Conservation (phyloP, 2,113 vertebrate genomes). For the Porphyrio hochstetteri region DNA sequence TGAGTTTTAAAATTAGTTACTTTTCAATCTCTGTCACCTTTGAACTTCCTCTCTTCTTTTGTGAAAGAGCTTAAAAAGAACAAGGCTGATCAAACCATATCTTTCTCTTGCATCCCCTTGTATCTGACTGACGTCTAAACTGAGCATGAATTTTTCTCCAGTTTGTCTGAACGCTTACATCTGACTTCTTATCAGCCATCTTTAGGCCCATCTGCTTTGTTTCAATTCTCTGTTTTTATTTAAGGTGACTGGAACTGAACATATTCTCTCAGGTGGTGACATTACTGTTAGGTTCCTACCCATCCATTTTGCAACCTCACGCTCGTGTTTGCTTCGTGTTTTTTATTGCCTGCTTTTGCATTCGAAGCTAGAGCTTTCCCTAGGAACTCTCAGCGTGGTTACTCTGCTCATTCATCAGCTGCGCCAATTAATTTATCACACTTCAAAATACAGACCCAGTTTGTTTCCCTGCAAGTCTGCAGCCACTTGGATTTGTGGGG, state of each 20-base stretch:
- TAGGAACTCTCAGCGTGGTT: neutral
- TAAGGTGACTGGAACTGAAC: neutral
- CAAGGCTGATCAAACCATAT: fast-evolving
- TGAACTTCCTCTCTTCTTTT: slow-evolving; percentile 57
- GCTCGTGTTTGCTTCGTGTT: neutral
- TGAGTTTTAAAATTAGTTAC: slow-evolving; percentile 55
- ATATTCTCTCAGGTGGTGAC: neutral
- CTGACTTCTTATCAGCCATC: neutral
- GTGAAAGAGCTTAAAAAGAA: slow-evolving; percentile 15
- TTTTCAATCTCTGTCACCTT: slow-evolving; percentile 50
- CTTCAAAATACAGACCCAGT: neutral
- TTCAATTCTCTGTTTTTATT: slow-evolving; percentile 10
- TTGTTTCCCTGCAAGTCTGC: neutral
- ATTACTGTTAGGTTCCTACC: neutral
- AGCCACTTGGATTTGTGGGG: neutral
- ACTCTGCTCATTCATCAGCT: neutral
- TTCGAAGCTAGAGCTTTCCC: neutral
- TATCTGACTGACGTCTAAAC: neutral
- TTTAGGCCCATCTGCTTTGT: neutral
- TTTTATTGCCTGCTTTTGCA: neutral
- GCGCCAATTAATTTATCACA: neutral
- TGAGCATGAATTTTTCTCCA: neutral
- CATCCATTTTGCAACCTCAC: neutral
- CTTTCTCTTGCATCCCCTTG: neutral
- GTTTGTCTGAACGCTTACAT: neutral